Evolutionary conservation across 2,797 vertebrate genomes (phyloP).

Genomic region (Lutjanus campechanus): DNA sequence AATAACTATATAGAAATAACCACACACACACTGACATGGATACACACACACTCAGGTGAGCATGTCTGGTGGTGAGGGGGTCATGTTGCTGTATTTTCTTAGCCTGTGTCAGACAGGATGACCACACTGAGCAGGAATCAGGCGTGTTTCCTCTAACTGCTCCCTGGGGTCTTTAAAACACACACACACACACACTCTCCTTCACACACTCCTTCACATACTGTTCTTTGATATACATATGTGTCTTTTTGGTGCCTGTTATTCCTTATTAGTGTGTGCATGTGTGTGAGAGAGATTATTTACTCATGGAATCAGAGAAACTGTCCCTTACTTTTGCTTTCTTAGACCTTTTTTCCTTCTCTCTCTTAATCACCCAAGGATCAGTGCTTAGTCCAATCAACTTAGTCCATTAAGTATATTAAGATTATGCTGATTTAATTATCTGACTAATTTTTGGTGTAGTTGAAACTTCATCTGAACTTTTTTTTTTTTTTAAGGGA

Average conservation of each 20-base stretch:
- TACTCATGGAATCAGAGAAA: no score
- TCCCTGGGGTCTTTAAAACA: constrained; percentile 61
- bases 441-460: no score
- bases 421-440: no score
- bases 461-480: no score
- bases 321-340: no score
- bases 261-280: no score
- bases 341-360: no score
- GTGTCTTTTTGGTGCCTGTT: neutral
- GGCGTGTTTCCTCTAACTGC: constrained; percentile 64
- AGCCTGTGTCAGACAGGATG: constrained; percentile 68
- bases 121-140: constrained; percentile 64
- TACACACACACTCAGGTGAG: constrained; percentile 45
- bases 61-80: constrained; percentile 19
- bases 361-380: no score
- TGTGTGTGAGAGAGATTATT: no score
- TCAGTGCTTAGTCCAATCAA: no score
- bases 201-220: neutral
- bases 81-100: constrained; percentile 65
- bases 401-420: no score
- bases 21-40: neutral
- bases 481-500: no score
- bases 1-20: neutral
- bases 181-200: constrained; percentile 41
- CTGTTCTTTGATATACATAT: neutral